Conservation (phyloP, 1,140 invertebrate species). For the Oryzaephilus surinamensis region DNA sequence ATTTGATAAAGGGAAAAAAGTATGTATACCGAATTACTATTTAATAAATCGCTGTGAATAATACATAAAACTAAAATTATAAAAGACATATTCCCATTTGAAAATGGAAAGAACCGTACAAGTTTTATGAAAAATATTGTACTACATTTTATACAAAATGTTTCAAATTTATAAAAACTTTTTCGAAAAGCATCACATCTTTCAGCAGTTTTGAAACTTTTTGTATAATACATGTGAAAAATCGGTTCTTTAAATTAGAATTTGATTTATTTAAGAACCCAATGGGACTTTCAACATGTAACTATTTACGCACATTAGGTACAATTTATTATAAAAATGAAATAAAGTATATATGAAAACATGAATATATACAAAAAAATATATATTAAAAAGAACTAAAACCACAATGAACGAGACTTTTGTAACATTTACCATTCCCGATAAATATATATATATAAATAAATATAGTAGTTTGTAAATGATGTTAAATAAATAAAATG, state of each 20-base stretch:
- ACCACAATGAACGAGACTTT: slow-evolving; percentile 21
- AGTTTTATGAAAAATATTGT: too few species aligned
- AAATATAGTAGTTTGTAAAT: slow-evolving; percentile 34
- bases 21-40: too few species aligned
- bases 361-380: slow-evolving; percentile 11
- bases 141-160: too few species aligned
- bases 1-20: slow-evolving; percentile 12
- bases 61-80: too few species aligned
- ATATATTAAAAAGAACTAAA: slow-evolving; percentile 11
- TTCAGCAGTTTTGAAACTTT: too few species aligned
- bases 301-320: slow-evolving; percentile 32
- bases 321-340: slow-evolving; percentile 27
- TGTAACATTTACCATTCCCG: slow-evolving; percentile 25
- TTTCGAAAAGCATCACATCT: too few species aligned
- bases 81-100: too few species aligned
- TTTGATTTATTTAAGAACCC: slow-evolving; percentile 14
- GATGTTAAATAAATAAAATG: slow-evolving; percentile 37
- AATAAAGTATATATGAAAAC: slow-evolving; percentile 11
- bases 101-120: too few species aligned
- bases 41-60: slow-evolving; percentile 7
- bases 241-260: too few species aligned
- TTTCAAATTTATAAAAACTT: too few species aligned
- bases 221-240: too few species aligned
- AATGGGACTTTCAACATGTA: slow-evolving; percentile 26
- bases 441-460: too few species aligned